phyloP scores from a whole-genome alignment of 1,140 invertebrate species.

The Reticulitermes speratus region DNA sequence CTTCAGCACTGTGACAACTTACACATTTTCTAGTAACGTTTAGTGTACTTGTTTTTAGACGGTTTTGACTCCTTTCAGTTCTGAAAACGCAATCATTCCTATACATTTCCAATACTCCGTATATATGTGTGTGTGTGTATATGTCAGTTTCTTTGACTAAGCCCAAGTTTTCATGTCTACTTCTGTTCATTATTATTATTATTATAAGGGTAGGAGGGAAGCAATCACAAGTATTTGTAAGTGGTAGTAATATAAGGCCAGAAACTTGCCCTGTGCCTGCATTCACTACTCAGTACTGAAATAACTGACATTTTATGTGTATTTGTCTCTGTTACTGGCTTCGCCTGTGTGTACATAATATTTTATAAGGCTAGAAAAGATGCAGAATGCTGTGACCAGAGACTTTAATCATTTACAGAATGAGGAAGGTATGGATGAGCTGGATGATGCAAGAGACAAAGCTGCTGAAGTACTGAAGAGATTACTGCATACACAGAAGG shows the following conservation, averaged over 20 bases:
- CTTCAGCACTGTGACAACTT: conserved; percentile 7
- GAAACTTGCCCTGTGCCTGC: neutral
- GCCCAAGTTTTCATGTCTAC: conserved; percentile 24
- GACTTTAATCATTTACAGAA: neutral
- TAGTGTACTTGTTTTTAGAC: neutral
- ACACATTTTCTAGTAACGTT: conserved; percentile 23
- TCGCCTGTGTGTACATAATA: too few relatives aligned
- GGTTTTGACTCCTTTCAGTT: neutral
- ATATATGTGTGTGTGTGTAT: neutral
- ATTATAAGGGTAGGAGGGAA: neutral
- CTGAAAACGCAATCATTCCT: conserved; percentile 11
- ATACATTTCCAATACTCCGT: neutral
- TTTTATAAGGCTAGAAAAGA: too few relatives aligned
- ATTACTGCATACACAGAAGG: neutral
- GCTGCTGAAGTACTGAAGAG: neutral
- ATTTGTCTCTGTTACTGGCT: too few relatives aligned
- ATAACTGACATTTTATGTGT: too few relatives aligned
- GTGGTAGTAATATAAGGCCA: neutral
- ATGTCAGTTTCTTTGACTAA: too few relatives aligned
- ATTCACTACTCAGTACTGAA: too few relatives aligned
- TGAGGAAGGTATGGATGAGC: neutral
- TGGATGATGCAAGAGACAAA: neutral
- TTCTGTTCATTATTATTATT: neutral
- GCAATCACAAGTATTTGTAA: neutral
- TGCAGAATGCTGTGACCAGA: too few relatives aligned